These are phyloP conservation scores for Drosophila grimshawi DNA, from an alignment of 1,140 invertebrate genomes.

Conservation along the genomic window DNA sequence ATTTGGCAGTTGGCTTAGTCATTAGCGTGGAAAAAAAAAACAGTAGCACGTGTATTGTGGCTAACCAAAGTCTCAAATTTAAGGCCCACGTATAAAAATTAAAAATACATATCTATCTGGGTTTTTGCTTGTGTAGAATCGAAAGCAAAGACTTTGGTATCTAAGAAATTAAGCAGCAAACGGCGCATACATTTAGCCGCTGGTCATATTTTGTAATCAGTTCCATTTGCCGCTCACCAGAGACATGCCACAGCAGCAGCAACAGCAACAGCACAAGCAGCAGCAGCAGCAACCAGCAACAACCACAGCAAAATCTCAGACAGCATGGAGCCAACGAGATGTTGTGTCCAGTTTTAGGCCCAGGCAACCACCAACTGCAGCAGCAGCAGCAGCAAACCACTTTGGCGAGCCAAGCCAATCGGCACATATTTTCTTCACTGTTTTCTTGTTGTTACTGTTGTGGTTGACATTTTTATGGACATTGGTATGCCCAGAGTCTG, in stretches of 20 bases:
- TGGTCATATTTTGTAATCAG: conserved; percentile 82
- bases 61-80: conserved; percentile 50
- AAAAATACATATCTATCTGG: conserved; percentile 13
- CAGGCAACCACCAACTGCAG: neutral
- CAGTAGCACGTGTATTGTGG: conserved; percentile 69
- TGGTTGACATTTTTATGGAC: conserved; percentile 71
- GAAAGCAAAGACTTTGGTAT: conserved; percentile 50
- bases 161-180: conserved; percentile 80
- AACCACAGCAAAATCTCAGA: conserved; percentile 65
- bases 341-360: conserved; percentile 41
- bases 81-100: conserved; percentile 70
- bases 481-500: conserved; percentile 40
- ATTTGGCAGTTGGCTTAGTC: conserved; percentile 50
- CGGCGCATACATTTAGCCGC: conserved; percentile 80
- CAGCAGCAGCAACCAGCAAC: conserved; percentile 46
- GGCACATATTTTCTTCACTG: conserved; percentile 20
- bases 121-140: conserved; percentile 26
- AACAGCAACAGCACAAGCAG: conserved; percentile 47
- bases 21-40: conserved; percentile 43
- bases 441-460: conserved; percentile 30
- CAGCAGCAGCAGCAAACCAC: conserved; percentile 25
- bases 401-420: conserved; percentile 48
- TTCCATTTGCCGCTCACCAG: conserved; percentile 83
- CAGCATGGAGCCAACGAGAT: conserved; percentile 48
- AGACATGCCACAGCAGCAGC: conserved; percentile 76